Evolutionary conservation across 2,888 invertebrate genomes (phyloP).

Genomic region (Tribolium freemani): DNA sequence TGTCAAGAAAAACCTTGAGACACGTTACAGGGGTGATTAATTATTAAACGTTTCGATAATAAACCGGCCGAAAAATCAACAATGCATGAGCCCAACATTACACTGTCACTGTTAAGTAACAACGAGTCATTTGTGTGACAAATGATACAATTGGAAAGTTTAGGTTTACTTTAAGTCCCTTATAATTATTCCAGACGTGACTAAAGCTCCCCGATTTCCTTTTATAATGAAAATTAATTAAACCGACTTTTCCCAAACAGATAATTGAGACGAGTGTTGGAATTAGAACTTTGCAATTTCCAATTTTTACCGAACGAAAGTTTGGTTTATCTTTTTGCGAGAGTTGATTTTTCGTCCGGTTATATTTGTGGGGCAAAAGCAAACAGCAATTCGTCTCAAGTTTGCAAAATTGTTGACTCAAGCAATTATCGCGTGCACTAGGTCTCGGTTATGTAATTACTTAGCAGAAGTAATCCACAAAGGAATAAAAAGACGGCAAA

Average conservation of each 20-base stretch:
- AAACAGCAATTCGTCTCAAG: no score
- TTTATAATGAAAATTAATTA: conserved; percentile 12
- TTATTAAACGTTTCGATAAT: conserved; percentile 5
- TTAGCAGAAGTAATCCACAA: conserved; percentile 35
- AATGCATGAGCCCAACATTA: neutral
- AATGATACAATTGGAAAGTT: conserved; percentile 27
- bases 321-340: no score
- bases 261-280: neutral
- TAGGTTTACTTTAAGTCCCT: conserved; percentile 8
- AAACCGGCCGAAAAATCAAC: neutral
- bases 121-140: neutral
- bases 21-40: conserved; percentile 16
- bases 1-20: conserved; percentile 12
- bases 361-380: neutral
- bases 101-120: neutral
- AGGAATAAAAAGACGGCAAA: conserved; percentile 30
- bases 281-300: neutral
- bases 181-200: neutral
- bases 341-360: neutral
- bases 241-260: neutral
- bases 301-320: no score
- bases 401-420: conserved; percentile 25
- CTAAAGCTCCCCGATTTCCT: neutral
- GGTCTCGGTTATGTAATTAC: conserved; percentile 37
- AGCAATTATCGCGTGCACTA: conserved; percentile 19